Base-by-base conservation (phyloP, 2,888 invertebrate species). In the Macrophya alboannulata region DNA sequence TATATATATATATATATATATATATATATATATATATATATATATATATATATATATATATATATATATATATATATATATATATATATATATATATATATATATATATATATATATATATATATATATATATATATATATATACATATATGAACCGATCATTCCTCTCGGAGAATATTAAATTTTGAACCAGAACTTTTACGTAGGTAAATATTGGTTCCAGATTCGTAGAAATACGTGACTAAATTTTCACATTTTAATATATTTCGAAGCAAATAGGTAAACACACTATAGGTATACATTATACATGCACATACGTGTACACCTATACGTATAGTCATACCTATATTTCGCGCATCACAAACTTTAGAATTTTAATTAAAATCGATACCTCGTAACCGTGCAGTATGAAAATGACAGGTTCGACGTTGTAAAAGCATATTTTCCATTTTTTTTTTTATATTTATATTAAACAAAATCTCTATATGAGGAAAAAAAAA, bases 231-330 rank as follows among this genome's bases (percentile, higher is more conserved):
- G 55, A 77, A 51, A 77, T 55, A 43, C 21, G 37, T 55, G 81
- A 81, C 81, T 43, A 62, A 81, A 62, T 81, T 62, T 81, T 62
- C 81, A 21, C 81, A 43, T 81, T 77, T 81, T 51, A 81, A 62
- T 81, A 81, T 62, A 81, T 62, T 81, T 81, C 59, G 25, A 21
- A 62, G 43, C 59, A 62, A 81, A 81, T 25, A 81, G n/a, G n/a
- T 40, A 81, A 1, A 37, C 40, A 43, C 40, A 10, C 71, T n/a
- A 17, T n/a, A n/a, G 31, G 31, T 31, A 31, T 31, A 31, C 31
- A 31, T 31, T 31, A 12, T 25, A 31, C 31, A 31, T 9, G 12
- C 10, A 6, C 31, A 17, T 68, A 48, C 48, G 48, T 48, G 12
- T 68, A 68, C 31, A 31, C 31, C 25, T 31, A 31, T 65, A 65